phyloP scores from a whole-genome alignment of 2,797 vertebrate species.

The Enteromius paludinosus region DNA sequence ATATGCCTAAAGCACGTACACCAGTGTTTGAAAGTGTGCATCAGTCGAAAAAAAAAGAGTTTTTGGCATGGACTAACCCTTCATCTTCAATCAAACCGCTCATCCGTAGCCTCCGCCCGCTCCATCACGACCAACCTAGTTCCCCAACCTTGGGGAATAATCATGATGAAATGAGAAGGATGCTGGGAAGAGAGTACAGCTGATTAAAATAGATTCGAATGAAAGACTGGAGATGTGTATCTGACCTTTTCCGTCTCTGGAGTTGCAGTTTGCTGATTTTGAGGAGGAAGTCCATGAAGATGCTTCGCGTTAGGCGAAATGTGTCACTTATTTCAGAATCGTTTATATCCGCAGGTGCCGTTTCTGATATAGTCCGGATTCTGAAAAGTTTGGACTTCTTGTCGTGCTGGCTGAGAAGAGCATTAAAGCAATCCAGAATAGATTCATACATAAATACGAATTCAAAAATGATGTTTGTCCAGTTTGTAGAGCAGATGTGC shows the following conservation, averaged over 20 bases:
- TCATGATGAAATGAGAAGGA: constrained; percentile 56
- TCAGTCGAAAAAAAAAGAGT: constrained; percentile 6
- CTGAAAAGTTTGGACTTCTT: constrained; percentile 36
- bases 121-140: constrained; percentile 47
- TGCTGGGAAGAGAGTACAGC: constrained; percentile 33
- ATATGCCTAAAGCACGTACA: neutral
- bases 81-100: constrained; percentile 45
- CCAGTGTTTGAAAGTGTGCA: neutral
- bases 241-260: constrained; percentile 55
- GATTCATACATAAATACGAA: constrained; percentile 35
- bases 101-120: constrained; percentile 48
- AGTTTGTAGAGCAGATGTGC: constrained; percentile 48
- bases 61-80: constrained; percentile 33
- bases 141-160: constrained; percentile 48
- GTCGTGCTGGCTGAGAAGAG: constrained; percentile 10
- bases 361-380: constrained; percentile 34
- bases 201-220: constrained; percentile 51
- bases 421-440: constrained; percentile 27
- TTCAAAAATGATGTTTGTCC: constrained; percentile 49
- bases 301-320: constrained; percentile 12
- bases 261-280: constrained; percentile 37
- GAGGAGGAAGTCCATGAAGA: constrained; percentile 45
- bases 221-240: constrained; percentile 32
- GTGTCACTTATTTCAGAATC: neutral
- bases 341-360: constrained; percentile 31